phyloP scores from a whole-genome alignment of 2,888 invertebrate genomes.

The Thalpophila matura region DNA sequence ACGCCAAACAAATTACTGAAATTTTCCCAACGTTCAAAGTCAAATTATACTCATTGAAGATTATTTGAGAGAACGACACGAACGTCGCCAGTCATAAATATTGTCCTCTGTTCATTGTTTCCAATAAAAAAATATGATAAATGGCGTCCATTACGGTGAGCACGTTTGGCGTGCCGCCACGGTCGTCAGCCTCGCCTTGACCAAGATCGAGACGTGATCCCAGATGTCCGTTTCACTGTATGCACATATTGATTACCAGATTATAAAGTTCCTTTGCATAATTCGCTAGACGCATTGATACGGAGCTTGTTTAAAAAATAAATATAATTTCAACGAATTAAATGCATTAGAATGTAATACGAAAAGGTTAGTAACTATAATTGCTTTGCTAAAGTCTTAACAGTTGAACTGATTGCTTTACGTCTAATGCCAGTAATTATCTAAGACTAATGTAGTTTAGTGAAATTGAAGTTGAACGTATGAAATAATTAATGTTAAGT shows the following conservation, averaged over 20 bases:
- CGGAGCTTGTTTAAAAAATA: slow-evolving; percentile 15
- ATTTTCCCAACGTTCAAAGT: slow-evolving; percentile 53
- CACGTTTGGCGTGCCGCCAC: slow-evolving; percentile 85
- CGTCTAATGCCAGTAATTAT: not conserved
- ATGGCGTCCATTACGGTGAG: slow-evolving; percentile 76
- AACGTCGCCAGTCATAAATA: slow-evolving; percentile 64
- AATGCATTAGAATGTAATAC: not conserved
- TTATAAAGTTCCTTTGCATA: slow-evolving; percentile 72
- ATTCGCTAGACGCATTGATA: slow-evolving; percentile 55
- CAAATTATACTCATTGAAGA: slow-evolving; percentile 61
- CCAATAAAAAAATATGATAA: slow-evolving; percentile 82
- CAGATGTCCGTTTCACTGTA: slow-evolving; percentile 76
- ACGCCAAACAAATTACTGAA: slow-evolving; percentile 52
- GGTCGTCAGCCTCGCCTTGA: slow-evolving; percentile 87
- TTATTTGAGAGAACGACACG: slow-evolving; percentile 56
- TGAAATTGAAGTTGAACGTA: slow-evolving; percentile 11
- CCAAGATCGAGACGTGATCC: slow-evolving; percentile 82
- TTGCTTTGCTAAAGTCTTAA: not conserved
- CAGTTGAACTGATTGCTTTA: not conserved
- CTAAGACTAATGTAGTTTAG: too few species aligned
- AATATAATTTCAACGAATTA: slow-evolving; percentile 19
- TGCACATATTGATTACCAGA: slow-evolving; percentile 78
- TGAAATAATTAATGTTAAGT: slow-evolving; percentile 10
- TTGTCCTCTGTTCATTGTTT: slow-evolving; percentile 73
- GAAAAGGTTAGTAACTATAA: not conserved